Percentiles rank a stretch among this genome's conserved stretches.
These are phyloP conservation scores for Propithecus deckenii DNA, from an alignment of 2,797 vertebrate species.

Conservation along the genomic window DNA sequence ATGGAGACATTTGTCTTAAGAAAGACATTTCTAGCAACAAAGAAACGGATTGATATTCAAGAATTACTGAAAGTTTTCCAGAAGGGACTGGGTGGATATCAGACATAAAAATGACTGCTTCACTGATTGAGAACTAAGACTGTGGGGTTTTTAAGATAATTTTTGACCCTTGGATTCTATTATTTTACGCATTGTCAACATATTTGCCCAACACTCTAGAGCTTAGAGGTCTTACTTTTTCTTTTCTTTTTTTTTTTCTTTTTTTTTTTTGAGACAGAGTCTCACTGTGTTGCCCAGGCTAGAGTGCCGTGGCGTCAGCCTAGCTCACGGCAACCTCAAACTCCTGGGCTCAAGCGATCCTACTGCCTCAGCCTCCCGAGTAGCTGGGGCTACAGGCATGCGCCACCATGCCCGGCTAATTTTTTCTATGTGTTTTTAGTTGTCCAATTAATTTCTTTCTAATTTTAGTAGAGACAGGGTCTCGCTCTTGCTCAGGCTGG, in stretches of 20 bases:
- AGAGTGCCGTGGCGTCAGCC: too few relatives aligned
- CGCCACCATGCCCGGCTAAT: too few relatives aligned
- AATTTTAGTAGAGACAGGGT: too few relatives aligned
- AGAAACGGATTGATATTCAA: neutral
- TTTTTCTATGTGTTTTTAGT: too few relatives aligned
- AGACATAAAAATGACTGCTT: neutral
- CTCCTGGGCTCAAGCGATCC: too few relatives aligned
- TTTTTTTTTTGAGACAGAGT: too few relatives aligned
- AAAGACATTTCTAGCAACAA: constrained; percentile 4
- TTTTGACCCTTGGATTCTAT: neutral
- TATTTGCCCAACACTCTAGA: neutral
- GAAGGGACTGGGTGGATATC: neutral
- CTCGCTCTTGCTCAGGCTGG: too few relatives aligned
- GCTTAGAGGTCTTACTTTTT: neutral
- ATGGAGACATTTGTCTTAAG: neutral
- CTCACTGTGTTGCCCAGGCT: too few relatives aligned
- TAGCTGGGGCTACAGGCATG: too few relatives aligned
- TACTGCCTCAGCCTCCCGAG: too few relatives aligned
- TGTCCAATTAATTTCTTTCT: too few relatives aligned
- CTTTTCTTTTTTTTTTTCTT: neutral
- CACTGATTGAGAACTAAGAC: neutral
- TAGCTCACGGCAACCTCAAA: too few relatives aligned
- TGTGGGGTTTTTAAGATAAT: neutral
- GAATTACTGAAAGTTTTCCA: neutral
- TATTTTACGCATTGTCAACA: constrained; percentile 27